phyloP scores from a whole-genome alignment of 2,797 vertebrate species.

The Diglossa cyanea region DNA sequence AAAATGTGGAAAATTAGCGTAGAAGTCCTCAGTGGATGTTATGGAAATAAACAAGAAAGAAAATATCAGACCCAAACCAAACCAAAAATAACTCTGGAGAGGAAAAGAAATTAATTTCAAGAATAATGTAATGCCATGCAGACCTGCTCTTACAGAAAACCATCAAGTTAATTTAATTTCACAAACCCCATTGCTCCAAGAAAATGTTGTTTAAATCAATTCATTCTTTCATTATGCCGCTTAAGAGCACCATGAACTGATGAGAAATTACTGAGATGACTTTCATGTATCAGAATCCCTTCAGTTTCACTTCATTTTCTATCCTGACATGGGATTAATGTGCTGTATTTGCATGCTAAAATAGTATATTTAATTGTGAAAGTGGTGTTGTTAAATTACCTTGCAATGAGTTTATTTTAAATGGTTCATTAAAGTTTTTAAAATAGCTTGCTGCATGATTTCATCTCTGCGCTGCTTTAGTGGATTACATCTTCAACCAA shows the following conservation, averaged over 20 bases:
- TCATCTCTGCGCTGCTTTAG: conserved; percentile 56
- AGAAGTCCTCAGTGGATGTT: conserved; percentile 28
- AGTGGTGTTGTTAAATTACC: conserved; percentile 74
- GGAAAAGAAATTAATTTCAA: conserved; percentile 74
- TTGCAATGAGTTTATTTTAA: conserved; percentile 80
- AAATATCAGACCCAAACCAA: background rate
- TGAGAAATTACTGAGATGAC: conserved; percentile 71
- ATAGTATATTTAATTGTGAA: conserved; percentile 78
- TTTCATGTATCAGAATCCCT: conserved; percentile 72
- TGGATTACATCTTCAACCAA: conserved; percentile 47
- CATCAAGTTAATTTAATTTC: conserved; percentile 78
- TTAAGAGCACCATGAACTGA: conserved; percentile 69
- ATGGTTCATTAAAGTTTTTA: conserved; percentile 74
- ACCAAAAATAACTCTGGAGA: conserved; percentile 53
- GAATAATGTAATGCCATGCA: conserved; percentile 65
- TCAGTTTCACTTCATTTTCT: conserved; percentile 73
- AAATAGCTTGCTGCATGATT: conserved; percentile 68
- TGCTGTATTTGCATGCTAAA: conserved; percentile 72
- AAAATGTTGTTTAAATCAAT: conserved; percentile 78
- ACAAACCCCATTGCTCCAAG: conserved; percentile 72
- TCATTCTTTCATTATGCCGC: conserved; percentile 74
- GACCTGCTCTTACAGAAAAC: conserved; percentile 69
- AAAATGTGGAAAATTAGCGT: conserved; percentile 19
- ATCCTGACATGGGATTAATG: conserved; percentile 73
- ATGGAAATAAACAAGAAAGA: conserved; percentile 37